Conservation (phyloP, 2,888 invertebrate genomes). For the Oscheius sp. region DNA sequence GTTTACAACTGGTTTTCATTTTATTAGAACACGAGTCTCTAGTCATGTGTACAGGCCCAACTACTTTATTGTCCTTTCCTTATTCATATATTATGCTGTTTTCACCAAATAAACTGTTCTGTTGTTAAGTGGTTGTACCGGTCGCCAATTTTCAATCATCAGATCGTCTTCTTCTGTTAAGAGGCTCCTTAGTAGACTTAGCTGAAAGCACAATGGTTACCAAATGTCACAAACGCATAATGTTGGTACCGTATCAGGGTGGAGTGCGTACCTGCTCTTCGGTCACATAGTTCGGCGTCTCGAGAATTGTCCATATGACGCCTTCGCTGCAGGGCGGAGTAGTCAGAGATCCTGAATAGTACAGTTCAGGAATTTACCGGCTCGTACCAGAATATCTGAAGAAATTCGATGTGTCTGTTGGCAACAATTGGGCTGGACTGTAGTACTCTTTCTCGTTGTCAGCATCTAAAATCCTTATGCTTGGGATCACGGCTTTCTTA, state of each 20-base stretch:
- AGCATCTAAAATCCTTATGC: neutral
- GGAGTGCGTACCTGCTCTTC: conserved; percentile 17
- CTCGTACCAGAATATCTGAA: conserved; percentile 24
- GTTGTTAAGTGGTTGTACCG: conserved; percentile 15
- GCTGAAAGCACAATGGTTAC: conserved; percentile 6
- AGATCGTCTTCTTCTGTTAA: conserved; percentile 16
- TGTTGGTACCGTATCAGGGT: neutral
- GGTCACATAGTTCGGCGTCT: conserved; percentile 19
- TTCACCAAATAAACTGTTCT: conserved; percentile 25
- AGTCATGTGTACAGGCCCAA: conserved; percentile 36
- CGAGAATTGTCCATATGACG: conserved; percentile 28
- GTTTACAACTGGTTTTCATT: conserved; percentile 22
- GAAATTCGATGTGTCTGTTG: conserved; percentile 21
- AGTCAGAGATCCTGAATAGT: conserved; percentile 15
- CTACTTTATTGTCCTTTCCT: neutral
- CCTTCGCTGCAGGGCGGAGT: conserved; percentile 34
- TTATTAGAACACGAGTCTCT: conserved; percentile 29
- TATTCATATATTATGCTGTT: conserved; percentile 3
- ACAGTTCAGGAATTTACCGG: neutral
- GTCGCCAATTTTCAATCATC: conserved; percentile 30
- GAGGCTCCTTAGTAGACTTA: neutral
- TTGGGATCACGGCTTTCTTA: neutral
- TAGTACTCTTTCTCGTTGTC: conserved; percentile 15
- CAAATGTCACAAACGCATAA: conserved; percentile 7
- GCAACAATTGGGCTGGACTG: conserved; percentile 19